These are phyloP conservation scores for Tragelaphus scriptus DNA, from an alignment of 2,113 vertebrate genomes.

Conservation along the genomic window DNA sequence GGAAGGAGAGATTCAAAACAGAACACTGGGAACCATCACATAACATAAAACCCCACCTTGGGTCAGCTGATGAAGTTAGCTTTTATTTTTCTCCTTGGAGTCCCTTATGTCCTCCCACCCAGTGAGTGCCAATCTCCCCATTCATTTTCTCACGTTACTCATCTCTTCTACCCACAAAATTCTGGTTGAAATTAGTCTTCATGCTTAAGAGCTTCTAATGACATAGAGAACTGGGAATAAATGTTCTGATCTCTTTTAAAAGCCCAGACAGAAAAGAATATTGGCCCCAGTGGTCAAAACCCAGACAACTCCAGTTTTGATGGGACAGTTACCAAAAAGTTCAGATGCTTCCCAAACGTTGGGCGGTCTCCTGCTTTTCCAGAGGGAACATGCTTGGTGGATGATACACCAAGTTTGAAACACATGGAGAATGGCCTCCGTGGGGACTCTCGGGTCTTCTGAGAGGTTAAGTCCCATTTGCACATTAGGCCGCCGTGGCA, in stretches of 20 bases:
- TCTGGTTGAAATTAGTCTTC: conserved; percentile 56
- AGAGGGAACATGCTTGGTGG: conserved; percentile 66
- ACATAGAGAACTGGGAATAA: conserved; percentile 51
- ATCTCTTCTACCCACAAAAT: conserved; percentile 29
- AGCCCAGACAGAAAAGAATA: conserved; percentile 72
- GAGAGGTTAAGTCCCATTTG: conserved; percentile 50
- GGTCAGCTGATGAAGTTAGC: neutral
- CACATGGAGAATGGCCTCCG: conserved; percentile 63
- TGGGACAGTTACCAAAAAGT: conserved; percentile 73
- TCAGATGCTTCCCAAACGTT: conserved; percentile 72
- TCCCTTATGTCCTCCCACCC: neutral
- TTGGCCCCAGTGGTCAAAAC: conserved; percentile 70
- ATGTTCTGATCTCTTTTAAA: conserved; percentile 64
- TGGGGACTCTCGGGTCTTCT: conserved; percentile 50
- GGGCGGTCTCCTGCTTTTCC: conserved; percentile 74
- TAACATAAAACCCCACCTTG: neutral
- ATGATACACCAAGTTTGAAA: conserved; percentile 67
- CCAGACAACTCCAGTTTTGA: conserved; percentile 75
- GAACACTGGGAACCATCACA: neutral
- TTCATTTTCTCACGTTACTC: conserved; percentile 61
- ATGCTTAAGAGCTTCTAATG: conserved; percentile 39
- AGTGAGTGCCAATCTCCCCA: neutral
- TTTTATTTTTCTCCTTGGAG: conserved; percentile 23
- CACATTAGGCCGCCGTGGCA: neutral
- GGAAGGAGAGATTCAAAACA: neutral